A percentile compares a stretch with the other conserved stretches of the same genome.
These are phyloP conservation scores for Meiosimyza decipiens DNA, from an alignment of 2,888 invertebrate genomes.

Conservation along the genomic window DNA sequence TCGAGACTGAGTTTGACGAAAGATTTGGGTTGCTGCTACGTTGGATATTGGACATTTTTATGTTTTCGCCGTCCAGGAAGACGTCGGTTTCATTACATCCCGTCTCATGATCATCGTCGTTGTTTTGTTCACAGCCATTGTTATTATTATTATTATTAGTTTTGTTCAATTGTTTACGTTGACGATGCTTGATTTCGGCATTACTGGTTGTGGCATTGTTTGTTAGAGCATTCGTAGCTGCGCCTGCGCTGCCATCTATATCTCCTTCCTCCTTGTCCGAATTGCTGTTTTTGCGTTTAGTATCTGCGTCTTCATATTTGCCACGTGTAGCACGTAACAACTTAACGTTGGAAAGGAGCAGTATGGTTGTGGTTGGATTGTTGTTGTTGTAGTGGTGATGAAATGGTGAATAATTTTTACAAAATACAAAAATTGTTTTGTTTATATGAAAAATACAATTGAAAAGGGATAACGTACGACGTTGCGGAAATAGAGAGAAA, in stretches of 20 bases:
- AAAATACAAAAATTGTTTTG: constrained; percentile 8
- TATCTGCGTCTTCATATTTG: constrained; percentile 57
- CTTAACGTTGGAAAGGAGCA: constrained; percentile 40
- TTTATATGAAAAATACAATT: constrained; percentile 28
- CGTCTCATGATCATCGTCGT: constrained; percentile 44
- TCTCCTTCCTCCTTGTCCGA: constrained; percentile 53
- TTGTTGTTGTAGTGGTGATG: constrained; percentile 27
- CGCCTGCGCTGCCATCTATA: constrained; percentile 48
- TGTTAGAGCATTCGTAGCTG: constrained; percentile 44
- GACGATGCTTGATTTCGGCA: constrained; percentile 63
- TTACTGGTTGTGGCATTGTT: constrained; percentile 42
- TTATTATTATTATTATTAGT: constrained; percentile 49
- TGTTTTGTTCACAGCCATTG: constrained; percentile 46
- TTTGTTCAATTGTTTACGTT: constrained; percentile 57
- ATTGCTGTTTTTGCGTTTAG: constrained; percentile 64
- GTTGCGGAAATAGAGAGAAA: constrained; percentile 35
- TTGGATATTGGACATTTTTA: constrained; percentile 53
- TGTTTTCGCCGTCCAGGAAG: constrained; percentile 50
- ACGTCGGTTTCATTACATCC: constrained; percentile 54
- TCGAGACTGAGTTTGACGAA: constrained; percentile 52
- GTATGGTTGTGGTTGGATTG: constrained; percentile 27
- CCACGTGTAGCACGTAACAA: constrained; percentile 50
- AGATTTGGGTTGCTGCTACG: constrained; percentile 52
- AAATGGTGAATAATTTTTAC: constrained; percentile 11
- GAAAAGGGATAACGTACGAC: constrained; percentile 38